Percentiles rank a stretch among this genome's conserved stretches.
Conservation (phyloP, 2,113 vertebrate species). For the Rhodinocichla rosea region DNA sequence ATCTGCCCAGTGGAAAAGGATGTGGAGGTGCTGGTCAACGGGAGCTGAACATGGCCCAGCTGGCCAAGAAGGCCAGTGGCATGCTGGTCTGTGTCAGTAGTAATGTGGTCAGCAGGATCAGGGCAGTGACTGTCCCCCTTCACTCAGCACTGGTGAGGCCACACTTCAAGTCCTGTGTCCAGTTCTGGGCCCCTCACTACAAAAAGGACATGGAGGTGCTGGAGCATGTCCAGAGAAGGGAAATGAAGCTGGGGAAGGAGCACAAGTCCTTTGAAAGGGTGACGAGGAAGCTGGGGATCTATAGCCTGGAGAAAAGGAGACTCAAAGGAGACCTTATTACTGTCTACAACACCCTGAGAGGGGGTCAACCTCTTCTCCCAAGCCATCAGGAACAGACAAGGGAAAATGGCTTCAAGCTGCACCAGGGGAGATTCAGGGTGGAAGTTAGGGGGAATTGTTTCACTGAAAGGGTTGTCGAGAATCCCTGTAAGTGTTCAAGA, state of each 20-base stretch:
- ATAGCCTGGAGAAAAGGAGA: neutral
- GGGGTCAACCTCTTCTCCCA: neutral
- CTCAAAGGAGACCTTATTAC: neutral
- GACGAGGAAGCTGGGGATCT: neutral
- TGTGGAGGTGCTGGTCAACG: fast-evolving
- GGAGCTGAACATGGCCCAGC: neutral
- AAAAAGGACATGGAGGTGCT: neutral
- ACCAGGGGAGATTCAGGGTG: neutral
- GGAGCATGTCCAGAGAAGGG: neutral
- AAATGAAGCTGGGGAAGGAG: neutral
- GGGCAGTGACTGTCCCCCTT: neutral
- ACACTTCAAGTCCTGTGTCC: neutral
- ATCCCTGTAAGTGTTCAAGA: neutral
- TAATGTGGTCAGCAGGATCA: neutral
- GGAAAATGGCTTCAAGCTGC: neutral
- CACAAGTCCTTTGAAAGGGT: neutral
- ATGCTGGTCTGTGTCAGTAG: neutral
- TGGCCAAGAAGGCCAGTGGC: neutral
- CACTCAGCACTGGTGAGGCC: neutral
- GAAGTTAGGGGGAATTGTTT: neutral
- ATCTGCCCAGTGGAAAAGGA: neutral
- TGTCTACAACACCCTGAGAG: neutral
- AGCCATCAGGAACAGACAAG: neutral
- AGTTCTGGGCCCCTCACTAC: neutral
- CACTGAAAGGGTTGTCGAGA: neutral